These are phyloP conservation scores for Drosophila multiciliata DNA, from an alignment of 2,888 invertebrate species.

Conservation along the genomic window DNA sequence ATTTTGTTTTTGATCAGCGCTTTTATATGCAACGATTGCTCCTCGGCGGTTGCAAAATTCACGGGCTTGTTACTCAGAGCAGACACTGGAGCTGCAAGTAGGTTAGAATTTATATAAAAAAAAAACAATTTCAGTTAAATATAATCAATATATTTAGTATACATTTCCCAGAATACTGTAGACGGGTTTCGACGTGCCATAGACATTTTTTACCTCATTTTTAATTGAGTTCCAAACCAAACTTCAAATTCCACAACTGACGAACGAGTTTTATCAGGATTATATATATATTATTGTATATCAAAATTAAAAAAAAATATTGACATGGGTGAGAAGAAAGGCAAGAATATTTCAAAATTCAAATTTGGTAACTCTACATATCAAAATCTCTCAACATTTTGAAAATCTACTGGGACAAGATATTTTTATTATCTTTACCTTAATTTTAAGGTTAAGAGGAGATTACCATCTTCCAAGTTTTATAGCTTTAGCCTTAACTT, in stretches of 20 bases:
- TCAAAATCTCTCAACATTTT: background rate
- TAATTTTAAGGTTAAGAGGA: background rate
- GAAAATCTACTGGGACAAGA: background rate
- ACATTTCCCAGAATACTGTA: background rate
- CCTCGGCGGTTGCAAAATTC: conserved; percentile 7
- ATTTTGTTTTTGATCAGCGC: conserved; percentile 61
- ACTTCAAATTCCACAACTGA: no score
- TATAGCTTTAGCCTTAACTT: background rate
- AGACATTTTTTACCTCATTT: no score
- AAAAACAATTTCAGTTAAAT: background rate
- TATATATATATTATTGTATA: no score
- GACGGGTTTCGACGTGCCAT: no score
- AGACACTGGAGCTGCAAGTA: conserved; percentile 25
- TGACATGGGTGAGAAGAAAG: background rate
- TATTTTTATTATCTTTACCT: background rate
- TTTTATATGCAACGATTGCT: conserved; percentile 50
- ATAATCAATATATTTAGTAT: background rate
- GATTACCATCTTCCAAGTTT: background rate
- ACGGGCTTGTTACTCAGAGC: conserved; percentile 6
- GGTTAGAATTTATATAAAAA: background rate
- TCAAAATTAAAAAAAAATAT: no score
- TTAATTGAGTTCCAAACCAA: no score
- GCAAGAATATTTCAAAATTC: background rate
- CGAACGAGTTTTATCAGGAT: no score
- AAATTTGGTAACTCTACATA: background rate